These are phyloP conservation scores for Orius insidiosus DNA, from an alignment of 1,140 invertebrate genomes.

Conservation along the genomic window DNA sequence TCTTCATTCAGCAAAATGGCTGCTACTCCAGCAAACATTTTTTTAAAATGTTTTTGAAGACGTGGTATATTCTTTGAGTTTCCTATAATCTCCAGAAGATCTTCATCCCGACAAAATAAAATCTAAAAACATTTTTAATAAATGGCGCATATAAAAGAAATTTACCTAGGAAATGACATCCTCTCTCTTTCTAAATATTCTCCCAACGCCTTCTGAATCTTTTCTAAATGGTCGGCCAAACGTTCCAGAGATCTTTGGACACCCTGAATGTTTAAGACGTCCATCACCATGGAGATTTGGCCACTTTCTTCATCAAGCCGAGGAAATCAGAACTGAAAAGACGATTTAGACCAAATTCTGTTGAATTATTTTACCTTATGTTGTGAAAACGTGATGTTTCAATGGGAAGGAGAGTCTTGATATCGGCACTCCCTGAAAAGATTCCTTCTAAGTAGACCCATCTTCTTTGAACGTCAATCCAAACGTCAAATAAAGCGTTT, in stretches of 20 bases:
- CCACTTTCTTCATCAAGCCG: constrained; percentile 95
- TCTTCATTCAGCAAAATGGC: constrained; percentile 91
- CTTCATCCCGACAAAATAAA: constrained; percentile 99
- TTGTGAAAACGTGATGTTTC: constrained; percentile 96
- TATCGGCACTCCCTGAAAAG: constrained; percentile 95
- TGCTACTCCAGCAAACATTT: constrained; percentile 99
- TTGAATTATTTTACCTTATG: constrained; percentile 49
- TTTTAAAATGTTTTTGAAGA: constrained; percentile 99
- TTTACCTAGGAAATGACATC: constrained; percentile 75
- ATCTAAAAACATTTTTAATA: constrained; percentile 31
- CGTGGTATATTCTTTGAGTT: constrained; percentile 97
- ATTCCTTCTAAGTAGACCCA: constrained; percentile 99
- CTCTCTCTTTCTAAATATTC: constrained; percentile 97
- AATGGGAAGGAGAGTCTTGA: constrained; percentile 90
- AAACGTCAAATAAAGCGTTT: constrained; percentile 95
- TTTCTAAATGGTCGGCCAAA: constrained; percentile 91
- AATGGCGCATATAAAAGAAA: constrained; percentile 17
- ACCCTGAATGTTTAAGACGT: constrained; percentile 93
- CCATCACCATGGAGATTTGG: constrained; percentile 92
- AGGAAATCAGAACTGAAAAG: constrained; percentile 84
- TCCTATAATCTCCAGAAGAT: constrained; percentile 97
- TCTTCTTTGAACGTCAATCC: constrained; percentile 98
- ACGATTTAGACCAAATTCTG: constrained; percentile 7
- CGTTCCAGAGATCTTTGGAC: constrained; percentile 91
- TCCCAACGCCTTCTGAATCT: constrained; percentile 98